Base-by-base conservation (phyloP, 2,113 vertebrate species). In the Nibea albiflora region DNA sequence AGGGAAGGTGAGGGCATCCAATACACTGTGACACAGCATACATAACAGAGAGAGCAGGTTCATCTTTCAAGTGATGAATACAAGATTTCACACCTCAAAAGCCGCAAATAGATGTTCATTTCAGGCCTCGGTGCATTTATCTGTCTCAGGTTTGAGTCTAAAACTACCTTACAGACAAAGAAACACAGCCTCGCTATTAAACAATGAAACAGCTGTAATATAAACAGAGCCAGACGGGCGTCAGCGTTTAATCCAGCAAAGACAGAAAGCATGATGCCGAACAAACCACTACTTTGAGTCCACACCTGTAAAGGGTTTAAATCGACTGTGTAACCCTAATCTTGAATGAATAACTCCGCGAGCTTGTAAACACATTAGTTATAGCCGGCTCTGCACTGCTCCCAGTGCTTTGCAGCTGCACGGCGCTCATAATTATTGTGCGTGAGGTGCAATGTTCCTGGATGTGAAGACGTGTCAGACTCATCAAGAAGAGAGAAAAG, bases 281-380 rank as follows among this genome's bases (percentile, higher is more conserved):
- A 63, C 84, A 22, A 42, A 31, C 54, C 50, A 67, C 8, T 35
- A 42, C 85, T 83, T 83, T 78, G 82, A 83, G 74, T 64, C 66
- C 71, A 62, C 70, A 90, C 88, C 88, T 92, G 86, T 68, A 11
- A 52, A 53, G 19, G 60, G 26, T 80, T 28, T 66, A 71, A 85
- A 88, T 62, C 1, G 56, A 70, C 58, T 39, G 16, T 44, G 72
- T 68, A 63, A 60, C 60, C 39, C 60, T 71, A 62, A 75, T 87
- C 76, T 62, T 83, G 76, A 58, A 78, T 73, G 84, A 86, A 65
- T 58, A 81, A 68, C 82, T 73, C 39, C 79, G 76, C 50, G 74
- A 82, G 84, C 82, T 83, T 82, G 83, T 87, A 86, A 91, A 92
- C 81, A 86, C 78, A 85, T 89, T 83, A 87, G 85, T 89, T 87